phyloP scores from a whole-genome alignment of 37 sponge, comb jelly and placozoan species.

The Corticium candelabrum region DNA sequence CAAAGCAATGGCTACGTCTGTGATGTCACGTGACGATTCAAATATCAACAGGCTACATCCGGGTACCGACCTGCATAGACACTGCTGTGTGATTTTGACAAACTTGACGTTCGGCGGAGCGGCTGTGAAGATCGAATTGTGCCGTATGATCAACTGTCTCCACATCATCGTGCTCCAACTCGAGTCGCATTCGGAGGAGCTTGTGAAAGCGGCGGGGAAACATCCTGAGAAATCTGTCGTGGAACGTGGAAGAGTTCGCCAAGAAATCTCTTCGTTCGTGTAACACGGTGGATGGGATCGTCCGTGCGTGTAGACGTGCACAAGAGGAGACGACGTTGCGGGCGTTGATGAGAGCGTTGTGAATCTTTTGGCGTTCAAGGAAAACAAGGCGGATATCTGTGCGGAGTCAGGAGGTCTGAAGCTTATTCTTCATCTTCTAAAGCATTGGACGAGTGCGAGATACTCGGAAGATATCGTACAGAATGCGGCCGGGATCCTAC shows the following conservation, averaged over 20 bases:
- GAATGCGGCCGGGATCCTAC: constrained; percentile 76
- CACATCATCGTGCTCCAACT: constrained; percentile 52
- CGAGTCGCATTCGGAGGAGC: constrained; percentile 34
- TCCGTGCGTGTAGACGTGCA: background rate
- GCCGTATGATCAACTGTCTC: constrained; percentile 53
- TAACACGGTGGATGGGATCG: constrained; percentile 36
- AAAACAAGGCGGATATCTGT: constrained; percentile 46
- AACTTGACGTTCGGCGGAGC: constrained; percentile 79
- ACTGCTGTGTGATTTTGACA: constrained; percentile 25
- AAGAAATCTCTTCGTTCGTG: constrained; percentile 44
- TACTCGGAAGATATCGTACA: constrained; percentile 44
- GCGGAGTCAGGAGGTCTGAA: constrained; percentile 23
- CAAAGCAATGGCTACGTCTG: background rate
- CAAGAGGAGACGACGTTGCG: constrained; percentile 57
- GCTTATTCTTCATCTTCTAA: background rate
- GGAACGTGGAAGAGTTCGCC: constrained; percentile 58
- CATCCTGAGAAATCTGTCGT: constrained; percentile 80
- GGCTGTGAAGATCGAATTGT: constrained; percentile 59
- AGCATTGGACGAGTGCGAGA: background rate
- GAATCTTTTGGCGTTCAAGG: constrained; percentile 76
- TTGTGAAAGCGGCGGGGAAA: constrained; percentile 59
- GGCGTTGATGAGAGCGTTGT: constrained; percentile 76
- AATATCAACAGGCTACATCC: background rate
- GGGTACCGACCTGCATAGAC: background rate
- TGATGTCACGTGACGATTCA: background rate